Base-by-base conservation (phyloP, 2,113 vertebrate genomes). In the Calcarius ornatus region DNA sequence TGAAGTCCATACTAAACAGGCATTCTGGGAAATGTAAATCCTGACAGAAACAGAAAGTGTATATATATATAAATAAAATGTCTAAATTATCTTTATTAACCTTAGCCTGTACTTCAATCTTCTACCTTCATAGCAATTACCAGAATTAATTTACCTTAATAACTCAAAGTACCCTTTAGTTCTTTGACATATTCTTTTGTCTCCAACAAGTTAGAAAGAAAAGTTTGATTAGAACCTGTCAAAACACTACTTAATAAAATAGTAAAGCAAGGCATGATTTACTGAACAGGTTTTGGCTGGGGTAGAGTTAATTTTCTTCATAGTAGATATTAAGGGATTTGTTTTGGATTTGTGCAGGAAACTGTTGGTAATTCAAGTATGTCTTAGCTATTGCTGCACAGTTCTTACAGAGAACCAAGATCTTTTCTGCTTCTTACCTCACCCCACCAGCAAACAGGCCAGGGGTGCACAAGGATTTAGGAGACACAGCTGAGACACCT, bases 71-170 rank as follows among this genome's bases (percentile, higher is more conserved):
- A 85, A 87, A 89, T 72, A 85, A 85, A 90, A 95, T 38, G 38
- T 40, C 81, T 77, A 80, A 90, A 93, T 90, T 70, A 66, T 86
- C 54, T 93, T 90, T 75, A 86, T 92, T 94, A 95, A 73, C 54
- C 79, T 94, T 59, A 90, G 48, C 24, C 68, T 82, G 43, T 94
- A 83, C 68, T 92, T 92, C 85, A 88, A 30, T 83, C 64, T 96
- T 91, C 60, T 83, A 68, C 70, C 47, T 92, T 86, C 69, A 78
- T 7, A 80, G 60, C 40, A 93, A 96, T 93, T 95, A 92, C 56
- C 60, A 71, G 88, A 94, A 95, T 86, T 91, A 89, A 91, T 95
- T 95, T 95, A 70, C 54, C 75, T 77, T 94, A 94, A 85, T 92
- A 87, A 86, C 38, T 82, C 47, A 59, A 82, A 88, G 90, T 82